Evolutionary conservation across 2,797 vertebrate species (phyloP).

Genomic region (Malacoctenus gilli): DNA sequence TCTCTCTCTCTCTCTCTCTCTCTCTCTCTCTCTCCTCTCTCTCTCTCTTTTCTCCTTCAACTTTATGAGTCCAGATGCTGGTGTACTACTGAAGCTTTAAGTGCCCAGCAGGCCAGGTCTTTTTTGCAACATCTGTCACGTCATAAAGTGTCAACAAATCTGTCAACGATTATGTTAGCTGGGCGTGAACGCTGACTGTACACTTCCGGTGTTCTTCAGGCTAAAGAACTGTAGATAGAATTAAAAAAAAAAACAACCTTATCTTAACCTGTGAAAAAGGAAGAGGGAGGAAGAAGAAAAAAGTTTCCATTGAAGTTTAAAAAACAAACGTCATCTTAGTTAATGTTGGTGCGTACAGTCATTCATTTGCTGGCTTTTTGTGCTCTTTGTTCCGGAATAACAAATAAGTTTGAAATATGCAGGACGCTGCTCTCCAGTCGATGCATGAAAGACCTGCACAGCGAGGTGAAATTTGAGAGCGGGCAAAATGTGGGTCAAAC

Average conservation of each 20-base stretch:
- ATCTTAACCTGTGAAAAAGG: too few relatives aligned
- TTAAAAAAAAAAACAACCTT: too few relatives aligned
- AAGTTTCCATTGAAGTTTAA: slow-evolving; percentile 12
- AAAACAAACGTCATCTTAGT: too few relatives aligned
- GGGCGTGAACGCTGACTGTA: slow-evolving; percentile 1
- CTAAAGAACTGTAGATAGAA: too few relatives aligned
- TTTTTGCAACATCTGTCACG: slow-evolving; percentile 59
- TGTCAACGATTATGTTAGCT: slow-evolving; percentile 46
- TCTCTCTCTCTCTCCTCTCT: slow-evolving; percentile 1
- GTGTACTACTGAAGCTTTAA: slow-evolving; percentile 36
- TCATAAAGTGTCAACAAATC: slow-evolving; percentile 54
- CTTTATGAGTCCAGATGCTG: slow-evolving; percentile 47
- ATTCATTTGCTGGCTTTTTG: too few relatives aligned
- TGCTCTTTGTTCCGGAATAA: not conserved
- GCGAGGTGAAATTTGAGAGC: slow-evolving; percentile 70
- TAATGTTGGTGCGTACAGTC: too few relatives aligned
- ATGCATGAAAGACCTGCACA: slow-evolving; percentile 32
- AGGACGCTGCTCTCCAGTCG: slow-evolving; percentile 13
- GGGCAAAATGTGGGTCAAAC: slow-evolving; percentile 79
- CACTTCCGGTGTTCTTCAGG: slow-evolving; percentile 15
- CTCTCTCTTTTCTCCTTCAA: not conserved
- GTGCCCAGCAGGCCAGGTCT: slow-evolving; percentile 29
- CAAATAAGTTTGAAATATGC: slow-evolving; percentile 18
- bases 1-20: not conserved
- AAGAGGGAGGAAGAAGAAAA: not conserved